Evolutionary conservation across 1,140 invertebrate genomes (phyloP), one percentile per base, ranked within the genome.

Genomic region (Cepaea nemoralis): DNA sequence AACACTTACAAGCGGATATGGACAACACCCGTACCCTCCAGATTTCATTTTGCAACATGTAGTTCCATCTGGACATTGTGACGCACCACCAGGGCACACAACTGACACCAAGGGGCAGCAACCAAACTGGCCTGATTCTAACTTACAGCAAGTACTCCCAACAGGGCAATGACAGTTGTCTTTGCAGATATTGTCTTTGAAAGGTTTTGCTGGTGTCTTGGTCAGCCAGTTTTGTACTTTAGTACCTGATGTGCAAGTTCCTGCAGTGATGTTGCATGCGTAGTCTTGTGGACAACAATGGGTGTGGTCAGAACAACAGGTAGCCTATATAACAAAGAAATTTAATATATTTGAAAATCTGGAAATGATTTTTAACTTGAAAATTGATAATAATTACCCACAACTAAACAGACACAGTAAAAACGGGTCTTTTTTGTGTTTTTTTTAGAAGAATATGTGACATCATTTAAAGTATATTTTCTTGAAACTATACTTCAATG

Each of bases 11-110:
- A 89, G 80, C 33, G 84, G 78, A 33, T 88, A 85, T 16, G 92
- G 91, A 83, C 92, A 93, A 71, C 92, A 93, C 35, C 91, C 91
- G 70, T 87, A 92, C 3, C 83, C 59, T 22, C 88, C 91, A 80
- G 80, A 79, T 2, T 33, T 40, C 50, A 91, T 33, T 74, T 88
- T 85, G 85, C 92, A 93, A 80, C 92, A 93, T 10, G 92, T 92
- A 33, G 85, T 83, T 39, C 84, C 86, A 86, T 86, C 81, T 22
- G 90, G 90, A 86, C 92, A 93, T 66, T 89, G 83, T 24, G 81
- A 85, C 33, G 37, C 37, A 35, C 84, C 86, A 70, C 83, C 87
- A 33, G 85, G 88, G 82, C 87, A 90, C 14, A 84, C 66, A 22
- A 84, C 76, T 63, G 59, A 63, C 2, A 55, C 48, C 27, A 80